Evolutionary conservation across 2,113 vertebrate species (phyloP), one percentile per base, ranked within the genome.

Genomic region (Coreoperca whiteheadi): DNA sequence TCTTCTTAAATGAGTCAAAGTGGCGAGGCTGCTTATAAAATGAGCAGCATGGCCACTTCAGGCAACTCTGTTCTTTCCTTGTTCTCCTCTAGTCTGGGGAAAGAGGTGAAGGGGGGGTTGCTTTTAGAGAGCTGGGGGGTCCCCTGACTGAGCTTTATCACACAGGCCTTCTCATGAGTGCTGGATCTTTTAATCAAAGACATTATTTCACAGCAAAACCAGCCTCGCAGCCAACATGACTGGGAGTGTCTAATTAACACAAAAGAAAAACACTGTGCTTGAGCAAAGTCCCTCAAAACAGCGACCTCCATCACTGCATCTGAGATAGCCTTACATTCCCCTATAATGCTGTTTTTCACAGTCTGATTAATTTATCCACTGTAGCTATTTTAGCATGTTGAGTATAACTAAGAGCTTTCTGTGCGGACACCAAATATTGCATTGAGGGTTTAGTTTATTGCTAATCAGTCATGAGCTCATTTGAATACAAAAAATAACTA

Each of bases 181-280:
- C 90, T 60, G 70, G 78, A 89, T 90, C 79, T 89, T 90, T 90
- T 95, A 93, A 96, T 95, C 94, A 95, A 95, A 96, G 91, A 92
- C 81, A 83, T 87, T 83, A 83, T 91, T 94, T 91, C 70, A 85
- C 87, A 88, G 90, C 77, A 83, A 90, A 94, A 93, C 77, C 86
- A 91, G 90, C 92, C 90, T 91, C 23, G 37, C 87, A 93, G 86
- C 91, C 81, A 88, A 88, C 89, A 83, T 88, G 87, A 91, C 86
- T 82, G 74, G 73, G 81, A 92, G 88, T 73, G 85, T 92, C 93
- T 95, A 94, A 96, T 95, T 95, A 95, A 93, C 93, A 95, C 92
- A 92, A 93, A 92, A 92, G 91, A 91, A 93, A 93, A 91, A 86
- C 81, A 89, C 81, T 50, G 77, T 4, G 59, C 57, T 71, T 78